Evolutionary conservation across 2,113 vertebrate genomes (phyloP), one percentile per base, ranked within the genome.

Genomic region (Trichechus manatus): DNA sequence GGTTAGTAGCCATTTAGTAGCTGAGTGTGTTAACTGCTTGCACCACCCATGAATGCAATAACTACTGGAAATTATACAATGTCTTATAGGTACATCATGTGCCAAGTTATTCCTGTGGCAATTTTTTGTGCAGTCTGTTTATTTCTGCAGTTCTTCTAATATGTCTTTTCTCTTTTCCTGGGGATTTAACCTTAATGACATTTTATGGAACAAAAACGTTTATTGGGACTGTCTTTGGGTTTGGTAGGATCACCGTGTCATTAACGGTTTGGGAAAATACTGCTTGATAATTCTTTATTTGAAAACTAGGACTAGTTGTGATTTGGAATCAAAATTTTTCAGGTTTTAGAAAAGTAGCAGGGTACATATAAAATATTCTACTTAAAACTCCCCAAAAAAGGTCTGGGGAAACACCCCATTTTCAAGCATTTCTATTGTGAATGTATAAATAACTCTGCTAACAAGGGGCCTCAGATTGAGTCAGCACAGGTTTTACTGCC

Each of bases 341-440:
- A 96, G 56, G 70, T 61, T 93, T 95, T 91, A 84, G 33, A 75
- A 93, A 88, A 88, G 9, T 88, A 50, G 42, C 47, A 83, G 20
- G 11, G 8, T 86, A 33, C 44, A 13, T 75, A 72, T 81, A 93
- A 86, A 93, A 75, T 86, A 72, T 66, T 92, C 75, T 31, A 79
- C 10, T 81, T 23, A 91, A 75, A 92, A 89, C 17, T 80, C 31
- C 22, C 31, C 3, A 63, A 68, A 89, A 39, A 39, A n/a, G 14
- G 19, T 59, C 22, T 78, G 14, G 5, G 36, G 8, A 50, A 44
- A 33, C 56, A 87, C 9, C 15, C 8, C 53, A 75, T 87, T 87
- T 74, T 72, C 42, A 93, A 63, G 63, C 36, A 63, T 80, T 81
- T 90, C 75, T 84, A 8, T 78, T 36, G 70, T 78, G 25, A 66